phyloP scores from a whole-genome alignment of 2,888 invertebrate species.

The Drosophila multiciliata region DNA sequence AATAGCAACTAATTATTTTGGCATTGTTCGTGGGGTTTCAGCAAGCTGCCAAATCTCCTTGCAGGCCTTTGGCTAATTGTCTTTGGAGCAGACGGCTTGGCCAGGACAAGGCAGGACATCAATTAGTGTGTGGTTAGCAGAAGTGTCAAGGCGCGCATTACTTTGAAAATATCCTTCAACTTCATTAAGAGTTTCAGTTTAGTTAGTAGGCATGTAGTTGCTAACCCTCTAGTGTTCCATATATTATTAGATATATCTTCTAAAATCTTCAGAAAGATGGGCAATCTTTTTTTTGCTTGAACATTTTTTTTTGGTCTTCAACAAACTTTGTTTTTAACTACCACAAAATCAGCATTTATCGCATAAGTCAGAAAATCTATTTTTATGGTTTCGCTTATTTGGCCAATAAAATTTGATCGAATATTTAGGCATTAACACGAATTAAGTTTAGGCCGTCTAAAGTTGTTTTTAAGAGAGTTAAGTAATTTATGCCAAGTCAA shows the following conservation, averaged over 20 bases:
- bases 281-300: too few species aligned
- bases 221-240: neutral
- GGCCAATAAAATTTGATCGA: too few species aligned
- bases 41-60: constrained; percentile 55
- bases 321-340: neutral
- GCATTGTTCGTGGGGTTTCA: constrained; percentile 56
- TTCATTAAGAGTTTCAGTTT: neutral
- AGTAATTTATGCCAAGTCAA: too few species aligned
- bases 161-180: neutral
- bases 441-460: too few species aligned
- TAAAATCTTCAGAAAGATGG: neutral
- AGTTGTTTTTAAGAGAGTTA: too few species aligned
- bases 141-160: constrained; percentile 4
- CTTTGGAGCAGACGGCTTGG: constrained; percentile 51
- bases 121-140: constrained; percentile 52
- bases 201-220: neutral
- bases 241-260: neutral
- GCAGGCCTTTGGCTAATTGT: constrained; percentile 6
- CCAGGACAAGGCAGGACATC: constrained; percentile 40
- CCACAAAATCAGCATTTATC: neutral
- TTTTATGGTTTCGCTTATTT: neutral
- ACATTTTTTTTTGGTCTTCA: neutral
- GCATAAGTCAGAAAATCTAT: neutral
- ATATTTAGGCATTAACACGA: too few species aligned
- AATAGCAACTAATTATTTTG: constrained; percentile 76